Conservation (phyloP, 2,797 vertebrate species). For the Momotus momota region DNA sequence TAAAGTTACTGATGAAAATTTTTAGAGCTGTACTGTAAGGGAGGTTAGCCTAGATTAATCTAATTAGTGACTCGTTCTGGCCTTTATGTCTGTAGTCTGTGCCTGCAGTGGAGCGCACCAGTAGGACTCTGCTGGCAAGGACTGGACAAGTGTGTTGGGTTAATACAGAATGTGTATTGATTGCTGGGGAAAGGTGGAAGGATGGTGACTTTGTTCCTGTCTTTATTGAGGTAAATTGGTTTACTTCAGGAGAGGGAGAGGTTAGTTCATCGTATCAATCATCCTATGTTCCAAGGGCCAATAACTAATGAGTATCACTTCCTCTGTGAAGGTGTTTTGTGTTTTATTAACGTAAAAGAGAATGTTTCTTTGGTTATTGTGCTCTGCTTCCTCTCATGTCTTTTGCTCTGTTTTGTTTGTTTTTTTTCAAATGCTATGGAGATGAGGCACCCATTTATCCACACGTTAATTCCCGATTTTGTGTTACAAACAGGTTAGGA, state of each 20-base stretch:
- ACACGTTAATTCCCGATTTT: conserved; percentile 56
- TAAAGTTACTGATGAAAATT: background rate
- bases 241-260: background rate
- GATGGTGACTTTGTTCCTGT: background rate
- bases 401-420: background rate
- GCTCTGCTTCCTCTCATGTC: background rate
- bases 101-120: background rate
- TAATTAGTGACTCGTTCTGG: background rate
- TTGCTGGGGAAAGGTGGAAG: background rate
- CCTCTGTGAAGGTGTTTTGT: background rate
- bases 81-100: background rate
- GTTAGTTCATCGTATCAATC: background rate
- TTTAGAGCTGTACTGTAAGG: background rate
- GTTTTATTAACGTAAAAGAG: background rate
- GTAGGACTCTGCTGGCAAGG: background rate
- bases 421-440: background rate
- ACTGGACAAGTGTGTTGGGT: background rate
- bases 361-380: background rate
- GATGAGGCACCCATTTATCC: background rate
- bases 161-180: background rate
- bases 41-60: background rate
- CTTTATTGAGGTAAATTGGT: background rate
- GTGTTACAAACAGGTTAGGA: conserved; percentile 62
- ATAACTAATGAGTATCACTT: background rate
- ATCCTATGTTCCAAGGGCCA: background rate